Conservation (phyloP, 2,797 vertebrate species). For the Pangasius macronema region DNA sequence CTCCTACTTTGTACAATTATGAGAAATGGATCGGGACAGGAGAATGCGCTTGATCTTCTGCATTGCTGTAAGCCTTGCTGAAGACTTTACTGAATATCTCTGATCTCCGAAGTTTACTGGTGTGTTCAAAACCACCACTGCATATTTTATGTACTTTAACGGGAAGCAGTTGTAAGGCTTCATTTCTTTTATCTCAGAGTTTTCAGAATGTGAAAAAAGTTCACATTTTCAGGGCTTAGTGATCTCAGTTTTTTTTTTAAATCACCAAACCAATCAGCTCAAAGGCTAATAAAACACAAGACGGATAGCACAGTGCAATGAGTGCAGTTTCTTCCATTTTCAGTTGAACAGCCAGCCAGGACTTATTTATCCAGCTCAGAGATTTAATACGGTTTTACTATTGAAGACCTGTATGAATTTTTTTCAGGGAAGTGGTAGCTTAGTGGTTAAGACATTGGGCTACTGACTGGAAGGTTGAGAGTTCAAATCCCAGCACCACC, state of each 20-base stretch:
- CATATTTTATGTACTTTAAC: background rate
- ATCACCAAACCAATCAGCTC: background rate
- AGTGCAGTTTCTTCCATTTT: background rate
- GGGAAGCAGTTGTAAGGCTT: background rate
- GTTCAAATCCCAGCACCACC: no score
- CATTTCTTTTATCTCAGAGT: background rate
- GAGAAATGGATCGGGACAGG: background rate
- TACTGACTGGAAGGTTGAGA: no score
- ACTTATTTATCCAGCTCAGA: background rate
- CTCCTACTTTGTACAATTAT: conserved; percentile 25
- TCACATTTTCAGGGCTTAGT: background rate
- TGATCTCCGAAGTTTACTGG: background rate
- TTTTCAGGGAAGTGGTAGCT: no score
- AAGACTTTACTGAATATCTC: background rate
- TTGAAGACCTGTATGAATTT: background rate
- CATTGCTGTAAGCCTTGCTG: background rate
- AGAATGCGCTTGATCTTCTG: background rate
- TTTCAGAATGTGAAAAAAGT: background rate
- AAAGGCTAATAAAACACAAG: background rate
- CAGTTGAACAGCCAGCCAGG: background rate
- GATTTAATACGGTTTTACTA: background rate
- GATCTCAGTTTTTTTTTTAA: background rate
- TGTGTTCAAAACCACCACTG: background rate
- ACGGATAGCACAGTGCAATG: background rate
- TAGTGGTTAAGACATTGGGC: no score